Percentiles rank a stretch among this genome's conserved stretches.
Conservation (phyloP, 2,113 vertebrate species). For the Elephantulus edwardii region DNA sequence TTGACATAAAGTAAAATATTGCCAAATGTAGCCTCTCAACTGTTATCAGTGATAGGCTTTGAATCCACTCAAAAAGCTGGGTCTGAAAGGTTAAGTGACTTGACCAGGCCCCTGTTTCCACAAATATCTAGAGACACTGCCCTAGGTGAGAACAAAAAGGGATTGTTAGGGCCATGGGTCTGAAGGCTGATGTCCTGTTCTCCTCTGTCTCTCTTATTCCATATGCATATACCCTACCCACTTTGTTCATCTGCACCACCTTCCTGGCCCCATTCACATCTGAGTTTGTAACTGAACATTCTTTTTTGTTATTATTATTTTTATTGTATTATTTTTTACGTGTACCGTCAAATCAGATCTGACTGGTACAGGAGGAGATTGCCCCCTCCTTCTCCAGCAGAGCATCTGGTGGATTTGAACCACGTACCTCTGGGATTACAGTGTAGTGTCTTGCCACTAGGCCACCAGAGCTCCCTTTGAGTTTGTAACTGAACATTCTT, state of each 20-base stretch:
- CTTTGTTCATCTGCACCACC: neutral
- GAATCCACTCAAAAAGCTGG: neutral
- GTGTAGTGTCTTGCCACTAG: no score
- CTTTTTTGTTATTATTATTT: no score
- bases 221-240: neutral
- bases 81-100: neutral
- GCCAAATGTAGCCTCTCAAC: slow-evolving; percentile 14
- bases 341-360: no score
- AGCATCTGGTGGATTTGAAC: no score
- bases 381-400: no score
- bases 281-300: neutral
- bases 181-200: neutral
- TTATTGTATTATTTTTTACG: no score
- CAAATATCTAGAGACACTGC: neutral
- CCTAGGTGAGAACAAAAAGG: neutral
- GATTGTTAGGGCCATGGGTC: neutral
- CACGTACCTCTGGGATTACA: no score
- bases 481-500: no score
- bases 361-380: no score
- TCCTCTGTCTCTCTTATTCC: neutral
- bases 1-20: slow-evolving; percentile 20
- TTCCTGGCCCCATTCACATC: neutral
- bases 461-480: no score
- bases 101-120: neutral
- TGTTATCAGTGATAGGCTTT: neutral